Base-by-base conservation (phyloP, 2,797 vertebrate species). In the Sebastiscus albofasciatus region DNA sequence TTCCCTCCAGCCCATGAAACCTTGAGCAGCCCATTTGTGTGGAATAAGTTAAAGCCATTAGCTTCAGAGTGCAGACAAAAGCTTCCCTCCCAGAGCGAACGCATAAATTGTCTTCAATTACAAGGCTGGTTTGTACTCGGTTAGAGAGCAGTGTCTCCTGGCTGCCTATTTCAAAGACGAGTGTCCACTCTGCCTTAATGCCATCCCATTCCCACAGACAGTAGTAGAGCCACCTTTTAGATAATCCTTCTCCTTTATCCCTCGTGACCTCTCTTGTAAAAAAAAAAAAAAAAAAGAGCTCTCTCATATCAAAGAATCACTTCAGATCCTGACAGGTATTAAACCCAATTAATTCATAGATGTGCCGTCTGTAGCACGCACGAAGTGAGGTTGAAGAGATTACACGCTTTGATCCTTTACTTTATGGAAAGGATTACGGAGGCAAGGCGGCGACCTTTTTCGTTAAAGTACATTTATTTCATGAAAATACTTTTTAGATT, bases 361-460 rank as follows among this genome's bases (percentile, higher is more conserved):
- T 71, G 72, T 75, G 67, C 13, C 11, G 24, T 62, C 67, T 73
- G 85, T 72, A 54, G 46, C 75, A 65, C 39, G 6, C 52, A 77
- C 54, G 67, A 42, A 71, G 42, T 3, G 75, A 87, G 87, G 80
- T 66, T 68, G 80, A 85, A 89, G 72, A 87, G 93, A 93, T 95
- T 94, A 92, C 70, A 36, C 0, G 8, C 69, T 84, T 79, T 91
- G 80, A 95, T 92, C 91, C 87, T 90, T 82, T 49, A 79, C 91
- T 89, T 90, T 71, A 91, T 72, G 92, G 81, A 72, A 61, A 82
- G 90, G 90, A 94, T 95, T 94, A 94, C 3, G 4, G 34, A 85
- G 73, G 59, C 69, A 68, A 67, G 27, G 54, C 73, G 8, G 16
- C 33, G 24, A 75, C 67, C 14, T 79, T 33, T 33, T 78, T 58